phyloP scores from a whole-genome alignment of 2,113 vertebrate genomes.

The Cyanoramphus novaezelandiae region DNA sequence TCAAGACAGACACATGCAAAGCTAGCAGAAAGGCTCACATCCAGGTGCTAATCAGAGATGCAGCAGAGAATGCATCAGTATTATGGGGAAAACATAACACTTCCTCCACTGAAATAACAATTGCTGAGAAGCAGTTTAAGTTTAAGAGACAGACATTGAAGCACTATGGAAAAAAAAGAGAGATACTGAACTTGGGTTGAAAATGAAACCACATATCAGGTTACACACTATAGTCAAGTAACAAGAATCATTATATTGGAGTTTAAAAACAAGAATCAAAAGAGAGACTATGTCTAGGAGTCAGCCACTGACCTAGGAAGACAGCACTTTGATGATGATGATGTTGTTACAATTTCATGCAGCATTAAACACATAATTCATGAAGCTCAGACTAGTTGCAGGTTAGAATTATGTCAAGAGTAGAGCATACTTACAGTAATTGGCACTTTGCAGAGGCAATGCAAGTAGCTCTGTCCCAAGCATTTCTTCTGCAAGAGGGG shows the following conservation, averaged over 20 bases:
- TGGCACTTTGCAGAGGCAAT: background rate
- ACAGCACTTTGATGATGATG: background rate
- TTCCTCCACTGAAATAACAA: background rate
- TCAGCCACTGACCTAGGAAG: background rate
- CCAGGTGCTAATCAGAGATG: background rate
- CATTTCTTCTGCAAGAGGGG: background rate
- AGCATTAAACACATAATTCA: background rate
- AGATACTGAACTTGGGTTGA: background rate
- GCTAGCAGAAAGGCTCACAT: background rate
- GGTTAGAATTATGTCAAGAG: background rate
- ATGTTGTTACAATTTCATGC: background rate
- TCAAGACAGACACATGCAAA: background rate
- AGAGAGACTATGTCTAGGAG: background rate
- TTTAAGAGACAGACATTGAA: background rate
- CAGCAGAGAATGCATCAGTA: background rate
- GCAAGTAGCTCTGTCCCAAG: background rate
- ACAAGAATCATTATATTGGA: background rate
- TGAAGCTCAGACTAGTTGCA: background rate
- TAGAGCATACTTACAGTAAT: background rate
- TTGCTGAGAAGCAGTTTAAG: background rate
- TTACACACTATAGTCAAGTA: background rate
- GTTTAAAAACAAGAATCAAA: background rate
- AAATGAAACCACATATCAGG: background rate
- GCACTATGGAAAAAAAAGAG: background rate
- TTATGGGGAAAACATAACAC: background rate